Evolutionary conservation across 2,888 invertebrate genomes (phyloP), one percentile per base, ranked within the genome.

Genomic region (Caenorhabditis sp.): DNA sequence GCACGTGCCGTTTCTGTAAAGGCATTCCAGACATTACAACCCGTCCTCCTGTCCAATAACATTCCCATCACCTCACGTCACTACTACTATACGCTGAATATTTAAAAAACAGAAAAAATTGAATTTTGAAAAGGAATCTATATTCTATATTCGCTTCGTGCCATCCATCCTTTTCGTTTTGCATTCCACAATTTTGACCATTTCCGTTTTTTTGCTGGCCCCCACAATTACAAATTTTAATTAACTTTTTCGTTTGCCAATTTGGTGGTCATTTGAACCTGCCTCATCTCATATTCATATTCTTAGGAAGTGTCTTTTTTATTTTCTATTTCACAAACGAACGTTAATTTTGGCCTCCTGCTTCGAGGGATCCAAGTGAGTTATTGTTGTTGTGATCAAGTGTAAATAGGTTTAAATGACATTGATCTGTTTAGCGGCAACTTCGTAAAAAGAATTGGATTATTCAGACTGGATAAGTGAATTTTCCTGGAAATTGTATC

Each of bases 211-310:
- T 24, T 19, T 35, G 24, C 35, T 35, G 6, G 7, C 8, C 31
- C 38, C 61, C 24, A n/a, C 24, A 63, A 63, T 63, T 63, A 44
- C 63, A 63, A 63, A n/a, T 47, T 63, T 44, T 63, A 63, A 63
- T 63, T 63, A 28, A 26, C 22, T 63, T 28, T 44, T 6, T 8
- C 5, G 19, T 63, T 61, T 1, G 22, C 22, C 41, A 22, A 14
- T 44, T 63, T 44, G 2, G 41, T 44, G 44, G 24, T 6, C 26
- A 26, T 63, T 44, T 44, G 16, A 44, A 41, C 47, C 47, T 24
- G 44, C 47, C 41, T 41, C 61, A 61, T 63, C 41, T 22, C n/a
- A 5, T 6, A 44, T 63, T 63, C 26, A 44, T n/a, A 44, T 63
- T 61, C 41, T 4, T 54, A 14, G 10, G 26, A 14, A 12, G 12